Percentiles rank a stretch among this genome's conserved stretches.
Evolutionary conservation across 1,140 invertebrate genomes (phyloP).

Genomic region (Arctopsyche grandis): DNA sequence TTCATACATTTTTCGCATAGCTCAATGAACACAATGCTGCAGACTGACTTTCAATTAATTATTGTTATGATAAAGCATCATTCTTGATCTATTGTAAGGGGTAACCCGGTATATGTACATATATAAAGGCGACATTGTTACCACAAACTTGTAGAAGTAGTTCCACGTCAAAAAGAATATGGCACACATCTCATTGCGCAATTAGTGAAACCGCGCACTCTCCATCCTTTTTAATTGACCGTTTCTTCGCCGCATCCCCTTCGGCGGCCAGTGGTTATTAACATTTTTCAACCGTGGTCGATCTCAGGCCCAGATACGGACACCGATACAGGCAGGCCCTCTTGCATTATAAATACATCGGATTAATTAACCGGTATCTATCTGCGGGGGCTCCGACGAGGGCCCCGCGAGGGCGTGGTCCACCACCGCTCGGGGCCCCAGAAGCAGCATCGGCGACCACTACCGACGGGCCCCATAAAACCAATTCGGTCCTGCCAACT

Average conservation of each 20-base stretch:
- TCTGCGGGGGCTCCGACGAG: constrained; percentile 37
- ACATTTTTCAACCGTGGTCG: constrained; percentile 32
- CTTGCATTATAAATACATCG: constrained; percentile 53
- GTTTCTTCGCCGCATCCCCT: background rate
- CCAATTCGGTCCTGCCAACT: constrained; percentile 53
- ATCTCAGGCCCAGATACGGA: constrained; percentile 48
- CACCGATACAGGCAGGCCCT: constrained; percentile 48
- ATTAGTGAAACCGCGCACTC: background rate
- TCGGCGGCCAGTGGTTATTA: constrained; percentile 30
- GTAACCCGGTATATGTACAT: no score
- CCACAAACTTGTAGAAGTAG: no score
- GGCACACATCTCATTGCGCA: background rate
- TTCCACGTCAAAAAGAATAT: no score
- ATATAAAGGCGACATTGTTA: no score
- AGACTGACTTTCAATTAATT: no score
- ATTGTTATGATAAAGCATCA: no score
- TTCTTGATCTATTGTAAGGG: no score
- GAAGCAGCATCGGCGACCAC: background rate
- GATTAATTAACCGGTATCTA: constrained; percentile 53
- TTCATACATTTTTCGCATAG: no score
- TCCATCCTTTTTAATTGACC: background rate
- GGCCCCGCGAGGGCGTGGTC: constrained; percentile 40
- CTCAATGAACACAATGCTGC: no score
- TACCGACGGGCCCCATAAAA: constrained; percentile 51
- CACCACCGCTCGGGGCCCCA: constrained; percentile 9